Evolutionary conservation across 2,888 invertebrate genomes (phyloP).

Genomic region (Melipona bicolor): DNA sequence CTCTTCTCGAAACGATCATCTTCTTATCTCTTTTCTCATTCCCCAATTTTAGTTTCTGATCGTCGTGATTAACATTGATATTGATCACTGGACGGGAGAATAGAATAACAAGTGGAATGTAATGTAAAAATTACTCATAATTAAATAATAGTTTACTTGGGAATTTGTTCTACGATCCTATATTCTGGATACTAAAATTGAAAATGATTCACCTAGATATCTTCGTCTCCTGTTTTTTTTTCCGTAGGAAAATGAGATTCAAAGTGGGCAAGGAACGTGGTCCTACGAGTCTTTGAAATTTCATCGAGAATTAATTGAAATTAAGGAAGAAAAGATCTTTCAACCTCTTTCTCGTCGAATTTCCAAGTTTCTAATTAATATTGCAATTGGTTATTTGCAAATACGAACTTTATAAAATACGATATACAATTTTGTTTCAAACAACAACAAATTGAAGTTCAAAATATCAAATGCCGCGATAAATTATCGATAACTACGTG

Average conservation of each 20-base stretch:
- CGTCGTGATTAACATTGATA: background rate
- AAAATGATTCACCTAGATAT: background rate
- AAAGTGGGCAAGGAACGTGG: background rate
- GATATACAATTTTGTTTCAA: no score
- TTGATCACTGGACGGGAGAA: background rate
- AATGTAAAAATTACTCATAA: background rate
- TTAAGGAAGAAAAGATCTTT: background rate
- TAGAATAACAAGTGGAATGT: no score
- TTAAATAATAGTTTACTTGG: background rate
- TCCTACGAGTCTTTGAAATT: background rate
- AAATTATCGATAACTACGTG: no score
- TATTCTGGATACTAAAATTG: background rate
- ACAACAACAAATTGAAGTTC: no score
- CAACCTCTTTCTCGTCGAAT: no score
- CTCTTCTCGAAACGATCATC: background rate
- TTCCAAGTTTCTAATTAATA: no score
- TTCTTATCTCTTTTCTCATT: background rate
- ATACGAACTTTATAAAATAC: no score
- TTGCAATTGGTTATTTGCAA: no score
- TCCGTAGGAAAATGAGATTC: no score
- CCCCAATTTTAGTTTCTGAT: background rate
- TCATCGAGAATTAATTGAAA: background rate
- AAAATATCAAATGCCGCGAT: no score
- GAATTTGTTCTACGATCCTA: no score
- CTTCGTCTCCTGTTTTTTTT: no score